Base-by-base conservation (phyloP, 2,888 invertebrate genomes). In the Hypercompe scribonia region DNA sequence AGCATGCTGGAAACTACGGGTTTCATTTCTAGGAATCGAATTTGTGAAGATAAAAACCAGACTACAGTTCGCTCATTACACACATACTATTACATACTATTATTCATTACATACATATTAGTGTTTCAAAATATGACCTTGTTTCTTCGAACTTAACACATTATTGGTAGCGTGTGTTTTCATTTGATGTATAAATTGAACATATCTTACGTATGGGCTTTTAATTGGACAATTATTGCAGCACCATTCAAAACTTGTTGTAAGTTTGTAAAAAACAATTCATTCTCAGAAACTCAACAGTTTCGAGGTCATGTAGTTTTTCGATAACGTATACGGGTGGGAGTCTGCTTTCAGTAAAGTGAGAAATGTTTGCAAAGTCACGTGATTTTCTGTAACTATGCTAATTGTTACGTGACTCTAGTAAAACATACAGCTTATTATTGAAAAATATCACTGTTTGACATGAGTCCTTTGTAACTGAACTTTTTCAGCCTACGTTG, bases 91-190 rank as follows among this genome's bases (percentile, higher is more conserved):
- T n/a, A n/a, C n/a, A n/a, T n/a, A n/a, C n/a, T n/a, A n/a, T n/a
- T n/a, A n/a, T n/a, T n/a, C n/a, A n/a, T n/a, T n/a, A n/a, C n/a
- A n/a, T n/a, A 24, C 50, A n/a, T 54, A 54, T 54, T n/a, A n/a
- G n/a, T 67, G 70, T 46, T 64, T 31, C 68, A 70, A 70, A 65
- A 68, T 71, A 72, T 76, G 79, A 65, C 24, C 11, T 33, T 34
- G 34, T 34, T 65, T 70, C 70, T 65, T 28, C 42, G 64, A 70
- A 70, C 64, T 46, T n/a, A 21, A n/a, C 34, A 50, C 28, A 34
- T 64, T 33, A 34, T 46, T 36, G 33, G 34, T 65, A 46, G 18
- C 46, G 65, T 50, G 65, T 65, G 50, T n/a, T 50, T 33, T 63
- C 33, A 70, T 69, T 42, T 39, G 42, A 66, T 39, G 68, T 46